These are phyloP conservation scores for Lissonota sp. DNA, from an alignment of 2,888 invertebrate species.

Conservation along the genomic window DNA sequence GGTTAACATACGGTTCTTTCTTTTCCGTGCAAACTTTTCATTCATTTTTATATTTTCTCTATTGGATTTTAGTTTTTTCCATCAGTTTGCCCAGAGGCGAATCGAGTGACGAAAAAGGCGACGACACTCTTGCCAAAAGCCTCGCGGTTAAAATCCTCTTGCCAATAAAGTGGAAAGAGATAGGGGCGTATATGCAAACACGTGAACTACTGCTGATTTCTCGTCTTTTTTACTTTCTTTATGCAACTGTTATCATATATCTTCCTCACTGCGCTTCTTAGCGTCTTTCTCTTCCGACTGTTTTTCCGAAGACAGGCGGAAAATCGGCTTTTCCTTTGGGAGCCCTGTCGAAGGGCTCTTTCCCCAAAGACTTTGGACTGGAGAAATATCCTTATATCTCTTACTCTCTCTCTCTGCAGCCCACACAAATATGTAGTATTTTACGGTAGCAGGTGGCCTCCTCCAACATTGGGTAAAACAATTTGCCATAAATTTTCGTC, in stretches of 20 bases:
- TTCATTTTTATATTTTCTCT: slow-evolving; percentile 38
- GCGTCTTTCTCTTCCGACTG: slow-evolving; percentile 28
- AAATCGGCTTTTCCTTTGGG: slow-evolving; percentile 63
- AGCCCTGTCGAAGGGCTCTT: slow-evolving; percentile 31
- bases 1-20: background rate
- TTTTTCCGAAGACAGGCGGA: slow-evolving; percentile 28
- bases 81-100: background rate
- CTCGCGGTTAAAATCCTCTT: slow-evolving; percentile 68
- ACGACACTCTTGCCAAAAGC: slow-evolving; percentile 52
- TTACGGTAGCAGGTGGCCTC: slow-evolving; percentile 79
- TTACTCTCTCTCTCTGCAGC: slow-evolving; percentile 3
- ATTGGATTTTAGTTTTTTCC: slow-evolving; percentile 20
- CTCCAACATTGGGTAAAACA: slow-evolving; percentile 78
- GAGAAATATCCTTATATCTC: slow-evolving; percentile 1
- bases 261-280: slow-evolving; percentile 27
- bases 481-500: slow-evolving; percentile 80
- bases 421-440: slow-evolving; percentile 68
- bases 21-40: slow-evolving; percentile 17
- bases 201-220: slow-evolving; percentile 12
- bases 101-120: slow-evolving; percentile 10
- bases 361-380: slow-evolving; percentile 54
- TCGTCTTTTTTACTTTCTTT: slow-evolving; percentile 11
- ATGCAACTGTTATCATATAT: background rate
- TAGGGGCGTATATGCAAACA: slow-evolving; percentile 66
- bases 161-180: slow-evolving; percentile 72